These are phyloP conservation scores for Coelopa pilipes DNA, from an alignment of 2,888 invertebrate species.

Conservation along the genomic window DNA sequence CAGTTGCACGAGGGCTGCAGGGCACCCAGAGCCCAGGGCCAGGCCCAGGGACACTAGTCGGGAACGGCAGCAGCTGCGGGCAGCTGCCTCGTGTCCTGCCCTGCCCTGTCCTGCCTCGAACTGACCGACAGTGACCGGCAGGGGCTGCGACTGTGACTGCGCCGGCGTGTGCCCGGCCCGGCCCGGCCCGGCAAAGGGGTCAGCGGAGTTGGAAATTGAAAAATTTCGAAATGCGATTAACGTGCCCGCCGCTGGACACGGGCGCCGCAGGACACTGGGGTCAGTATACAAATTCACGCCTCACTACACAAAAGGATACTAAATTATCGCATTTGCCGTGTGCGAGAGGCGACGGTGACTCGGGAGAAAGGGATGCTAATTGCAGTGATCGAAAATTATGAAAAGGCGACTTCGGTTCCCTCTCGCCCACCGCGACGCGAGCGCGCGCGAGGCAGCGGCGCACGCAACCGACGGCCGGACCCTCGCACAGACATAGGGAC, in stretches of 20 bases:
- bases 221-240: constrained; percentile 38
- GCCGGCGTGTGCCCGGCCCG: neutral
- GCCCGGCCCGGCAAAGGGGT: neutral
- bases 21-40: no score
- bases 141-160: neutral
- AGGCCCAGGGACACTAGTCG: neutral
- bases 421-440: no score
- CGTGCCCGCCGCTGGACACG: constrained; percentile 1
- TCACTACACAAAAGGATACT: constrained; percentile 39
- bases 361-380: constrained; percentile 6
- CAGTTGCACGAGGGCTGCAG: no score
- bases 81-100: constrained; percentile 41
- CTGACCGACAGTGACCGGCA: neutral
- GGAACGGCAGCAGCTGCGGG: neutral
- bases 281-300: constrained; percentile 38
- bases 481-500: no score
- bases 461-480: no score
- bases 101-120: constrained; percentile 37
- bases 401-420: neutral
- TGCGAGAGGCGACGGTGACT: neutral
- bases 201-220: neutral
- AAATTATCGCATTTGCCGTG: constrained; percentile 30
- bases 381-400: constrained; percentile 11
- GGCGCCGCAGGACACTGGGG: constrained; percentile 28
- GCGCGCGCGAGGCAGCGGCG: no score